Conservation (phyloP, 1,140 invertebrate genomes). For the Adoxophyes honmai region DNA sequence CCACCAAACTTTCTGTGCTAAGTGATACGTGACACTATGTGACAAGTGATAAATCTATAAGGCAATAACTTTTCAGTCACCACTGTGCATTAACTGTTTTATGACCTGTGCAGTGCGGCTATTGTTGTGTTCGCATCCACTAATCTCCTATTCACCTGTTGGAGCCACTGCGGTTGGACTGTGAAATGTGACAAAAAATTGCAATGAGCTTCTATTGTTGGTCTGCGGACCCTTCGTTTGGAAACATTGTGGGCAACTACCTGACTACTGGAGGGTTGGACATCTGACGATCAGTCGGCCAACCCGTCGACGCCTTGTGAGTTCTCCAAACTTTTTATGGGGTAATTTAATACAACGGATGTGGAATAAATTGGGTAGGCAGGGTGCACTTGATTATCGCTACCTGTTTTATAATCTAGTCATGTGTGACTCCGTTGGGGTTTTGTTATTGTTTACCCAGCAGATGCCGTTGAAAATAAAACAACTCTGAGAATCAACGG, state of each 20-base stretch:
- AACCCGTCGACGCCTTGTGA: constrained; percentile 57
- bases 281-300: constrained; percentile 46
- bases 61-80: constrained; percentile 36
- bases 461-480: constrained; percentile 36
- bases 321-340: constrained; percentile 46
- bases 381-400: constrained; percentile 58
- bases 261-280: constrained; percentile 57
- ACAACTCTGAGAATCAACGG: constrained; percentile 49
- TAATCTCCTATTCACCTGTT: constrained; percentile 72
- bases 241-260: constrained; percentile 68
- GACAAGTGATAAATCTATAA: constrained; percentile 30
- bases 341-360: constrained; percentile 71
- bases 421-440: constrained; percentile 30
- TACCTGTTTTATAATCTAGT: constrained; percentile 62
- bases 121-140: constrained; percentile 63
- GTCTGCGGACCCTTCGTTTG: constrained; percentile 44
- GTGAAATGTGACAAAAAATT: constrained; percentile 75
- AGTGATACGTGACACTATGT: constrained; percentile 18
- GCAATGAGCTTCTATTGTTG: constrained; percentile 57
- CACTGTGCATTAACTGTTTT: constrained; percentile 60
- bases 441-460: constrained; percentile 36
- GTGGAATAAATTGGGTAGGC: constrained; percentile 71
- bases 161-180: constrained; percentile 59
- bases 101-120: constrained; percentile 62
- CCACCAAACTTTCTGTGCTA: constrained; percentile 33